phyloP scores from a whole-genome alignment of 2,113 vertebrate species.

The Oncorhynchus nerka region DNA sequence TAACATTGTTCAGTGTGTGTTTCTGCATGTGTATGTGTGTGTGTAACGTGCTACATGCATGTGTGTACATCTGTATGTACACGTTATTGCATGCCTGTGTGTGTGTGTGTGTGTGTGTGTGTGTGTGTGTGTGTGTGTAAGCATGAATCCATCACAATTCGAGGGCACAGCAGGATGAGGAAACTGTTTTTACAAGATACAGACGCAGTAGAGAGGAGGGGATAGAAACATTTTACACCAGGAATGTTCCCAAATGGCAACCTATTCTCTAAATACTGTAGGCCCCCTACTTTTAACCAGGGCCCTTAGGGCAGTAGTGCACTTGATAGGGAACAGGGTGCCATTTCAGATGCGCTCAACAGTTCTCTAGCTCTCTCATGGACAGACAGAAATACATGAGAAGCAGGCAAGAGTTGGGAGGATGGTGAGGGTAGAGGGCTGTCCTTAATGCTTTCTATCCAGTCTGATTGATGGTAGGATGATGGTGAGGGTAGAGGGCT shows the following conservation, averaged over 20 bases:
- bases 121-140: too few relatives aligned
- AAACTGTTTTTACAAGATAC: neutral
- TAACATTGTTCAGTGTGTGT: neutral
- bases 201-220: neutral
- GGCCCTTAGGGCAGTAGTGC: too few relatives aligned
- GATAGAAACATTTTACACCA: neutral
- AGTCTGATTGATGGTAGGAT: neutral
- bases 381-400: slow-evolving; percentile 12
- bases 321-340: too few relatives aligned
- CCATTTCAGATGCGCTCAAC: neutral
- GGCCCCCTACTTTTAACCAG: too few relatives aligned
- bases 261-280: too few relatives aligned
- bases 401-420: neutral
- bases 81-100: too few relatives aligned
- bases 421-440: neutral
- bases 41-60: neutral
- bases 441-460: neutral
- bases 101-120: too few relatives aligned
- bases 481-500: too few relatives aligned
- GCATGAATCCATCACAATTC: too few relatives aligned
- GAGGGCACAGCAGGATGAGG: neutral
- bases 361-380: neutral
- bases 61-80: neutral
- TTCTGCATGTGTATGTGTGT: too few relatives aligned
- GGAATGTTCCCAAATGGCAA: too few relatives aligned